Evolutionary conservation across 2,797 vertebrate species (phyloP).

Genomic region (Synanceia verrucosa): DNA sequence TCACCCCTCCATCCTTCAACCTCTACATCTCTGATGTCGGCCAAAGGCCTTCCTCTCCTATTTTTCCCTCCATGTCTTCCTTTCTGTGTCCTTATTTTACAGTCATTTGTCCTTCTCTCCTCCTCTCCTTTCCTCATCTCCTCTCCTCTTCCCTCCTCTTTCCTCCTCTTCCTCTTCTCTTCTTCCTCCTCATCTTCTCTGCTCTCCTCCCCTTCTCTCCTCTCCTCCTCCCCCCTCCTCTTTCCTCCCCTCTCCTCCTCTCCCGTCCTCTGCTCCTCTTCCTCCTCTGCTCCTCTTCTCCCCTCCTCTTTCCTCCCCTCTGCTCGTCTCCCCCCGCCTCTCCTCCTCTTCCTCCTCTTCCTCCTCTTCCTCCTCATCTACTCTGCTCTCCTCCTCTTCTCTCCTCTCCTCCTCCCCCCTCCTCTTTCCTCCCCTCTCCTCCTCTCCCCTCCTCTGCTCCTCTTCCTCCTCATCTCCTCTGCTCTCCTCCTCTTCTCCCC

Average conservation of each 20-base stretch:
- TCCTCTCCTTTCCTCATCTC: not conserved
- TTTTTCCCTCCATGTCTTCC: not conserved
- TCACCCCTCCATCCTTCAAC: constrained; percentile 41
- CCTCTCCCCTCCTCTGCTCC: too few species aligned
- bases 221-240: not conserved
- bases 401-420: too few species aligned
- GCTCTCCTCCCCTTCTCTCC: not conserved
- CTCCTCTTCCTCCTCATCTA: too few species aligned
- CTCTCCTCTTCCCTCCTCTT: not conserved
- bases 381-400: too few species aligned
- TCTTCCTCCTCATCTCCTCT: not conserved
- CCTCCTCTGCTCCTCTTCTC: not conserved
- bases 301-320: not conserved
- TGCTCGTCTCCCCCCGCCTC: too few species aligned
- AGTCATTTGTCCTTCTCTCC: not conserved
- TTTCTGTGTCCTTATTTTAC: not conserved
- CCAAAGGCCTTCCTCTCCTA: constrained; percentile 29
- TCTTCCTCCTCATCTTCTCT: not conserved
- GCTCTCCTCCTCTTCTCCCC: too few species aligned
- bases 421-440: too few species aligned
- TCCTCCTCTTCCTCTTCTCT: not conserved
- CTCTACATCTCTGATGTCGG: constrained; percentile 22
- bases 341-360: too few species aligned
- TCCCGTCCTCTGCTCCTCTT: not conserved
- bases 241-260: not conserved